Evolutionary conservation across 2,888 invertebrate genomes (phyloP), one percentile per base, ranked within the genome.

Genomic region (Arrhopalites spinosus): DNA sequence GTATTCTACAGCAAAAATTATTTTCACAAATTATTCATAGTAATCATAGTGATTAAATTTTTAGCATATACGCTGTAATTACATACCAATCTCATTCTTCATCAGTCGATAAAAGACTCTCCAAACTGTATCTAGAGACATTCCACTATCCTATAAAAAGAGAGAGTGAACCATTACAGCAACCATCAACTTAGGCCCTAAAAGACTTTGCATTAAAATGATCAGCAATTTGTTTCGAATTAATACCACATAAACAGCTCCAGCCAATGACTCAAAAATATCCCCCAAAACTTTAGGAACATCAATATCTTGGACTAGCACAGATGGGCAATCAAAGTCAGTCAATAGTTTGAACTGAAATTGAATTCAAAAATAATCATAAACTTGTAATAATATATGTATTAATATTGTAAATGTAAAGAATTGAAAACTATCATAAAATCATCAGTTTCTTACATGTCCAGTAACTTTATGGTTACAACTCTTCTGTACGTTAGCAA

Each of bases 281-380:
- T 98, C 98, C 15, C 98, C 97, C 43, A 99, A 88, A 0, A 91
- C 91, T 87, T 95, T 92, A 0, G 96, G 96, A 17, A 97, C 95
- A 86, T 97, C 95, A 1, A 96, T 89, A 81, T 93, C 92, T 43
- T 67, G 67, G 43, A 36, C 69, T 1, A 77, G 77, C n/a, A 71
- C 71, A 2, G 56, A 63, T 0, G 64, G 53, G 29, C 75, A 68
- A 2, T 79, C 80, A 5, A 50, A 45, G 29, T 80, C 80, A 3
- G 56, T 77, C 0, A 77, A 29, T 13, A 78, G 68, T 23, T 29
- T 53, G 11, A 66, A 64, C 71, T 75, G 56, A 15, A 63, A 20
- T 63, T 15, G 13, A 63, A 15, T 15, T 15, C 36, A 36, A 36
- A 7, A 36, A 36, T 36, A 36, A 36, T 7, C 3, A 36, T 7